Evolutionary conservation across 1,140 invertebrate species (phyloP).

Genomic region (Uloborus diversus): DNA sequence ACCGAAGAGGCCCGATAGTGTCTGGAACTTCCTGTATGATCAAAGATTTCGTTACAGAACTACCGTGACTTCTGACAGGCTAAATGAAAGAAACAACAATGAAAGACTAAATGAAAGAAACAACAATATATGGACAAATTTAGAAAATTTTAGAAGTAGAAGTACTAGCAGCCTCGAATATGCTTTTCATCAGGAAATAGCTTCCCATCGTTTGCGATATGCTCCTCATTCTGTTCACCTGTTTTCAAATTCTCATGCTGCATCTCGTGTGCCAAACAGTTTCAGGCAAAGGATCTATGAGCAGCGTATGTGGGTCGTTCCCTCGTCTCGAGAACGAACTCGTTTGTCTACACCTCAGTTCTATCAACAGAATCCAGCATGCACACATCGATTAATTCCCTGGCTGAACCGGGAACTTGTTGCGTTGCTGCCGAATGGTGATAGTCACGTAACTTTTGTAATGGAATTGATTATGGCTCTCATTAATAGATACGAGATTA

Average conservation of each 20-base stretch:
- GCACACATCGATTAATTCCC: constrained; percentile 81
- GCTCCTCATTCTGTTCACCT: constrained; percentile 36
- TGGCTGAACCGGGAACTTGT: constrained; percentile 89
- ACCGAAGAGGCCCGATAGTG: not conserved
- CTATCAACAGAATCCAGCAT: constrained; percentile 77
- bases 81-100: constrained; percentile 64
- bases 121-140: no score
- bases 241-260: constrained; percentile 15
- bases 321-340: constrained; percentile 72
- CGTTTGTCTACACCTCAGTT: constrained; percentile 79
- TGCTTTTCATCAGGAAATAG: no score
- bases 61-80: constrained; percentile 70
- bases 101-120: not conserved
- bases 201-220: constrained; percentile 28
- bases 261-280: constrained; percentile 60
- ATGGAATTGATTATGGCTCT: constrained; percentile 75
- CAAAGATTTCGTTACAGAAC: constrained; percentile 62
- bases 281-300: constrained; percentile 79
- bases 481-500: constrained; percentile 76
- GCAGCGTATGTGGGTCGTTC: constrained; percentile 77
- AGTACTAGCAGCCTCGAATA: no score
- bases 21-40: constrained; percentile 22
- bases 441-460: constrained; percentile 72
- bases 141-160: no score
- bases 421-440: constrained; percentile 71